Conservation (phyloP, 2,888 invertebrate species). For the Apomyelois bistriatella region DNA sequence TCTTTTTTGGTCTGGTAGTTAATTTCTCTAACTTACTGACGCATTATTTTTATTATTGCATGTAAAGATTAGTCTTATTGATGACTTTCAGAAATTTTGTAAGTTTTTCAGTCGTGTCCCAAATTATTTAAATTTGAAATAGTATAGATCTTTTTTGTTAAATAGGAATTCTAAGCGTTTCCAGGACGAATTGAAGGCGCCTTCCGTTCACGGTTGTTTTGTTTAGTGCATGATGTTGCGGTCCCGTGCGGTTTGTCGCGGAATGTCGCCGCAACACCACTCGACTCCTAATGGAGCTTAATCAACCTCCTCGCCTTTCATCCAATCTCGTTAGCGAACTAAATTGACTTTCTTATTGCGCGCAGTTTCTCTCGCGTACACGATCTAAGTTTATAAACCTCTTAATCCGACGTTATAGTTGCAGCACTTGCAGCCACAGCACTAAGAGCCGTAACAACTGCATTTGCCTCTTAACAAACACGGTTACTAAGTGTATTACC, state of each 20-base stretch:
- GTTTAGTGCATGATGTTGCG: constrained; percentile 45
- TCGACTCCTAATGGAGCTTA: constrained; percentile 57
- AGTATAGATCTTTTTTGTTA: background rate
- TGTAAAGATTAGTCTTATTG: too few species aligned
- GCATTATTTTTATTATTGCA: too few species aligned
- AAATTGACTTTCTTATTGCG: constrained; percentile 66
- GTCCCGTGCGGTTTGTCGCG: constrained; percentile 43
- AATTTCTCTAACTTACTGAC: too few species aligned
- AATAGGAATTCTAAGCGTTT: background rate
- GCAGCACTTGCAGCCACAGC: constrained; percentile 35
- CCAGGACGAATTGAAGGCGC: constrained; percentile 18
- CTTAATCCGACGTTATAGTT: constrained; percentile 50
- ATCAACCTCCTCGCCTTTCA: constrained; percentile 61
- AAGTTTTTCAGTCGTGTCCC: background rate
- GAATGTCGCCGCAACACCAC: constrained; percentile 50
- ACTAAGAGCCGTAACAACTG: constrained; percentile 60
- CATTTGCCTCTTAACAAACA: constrained; percentile 60
- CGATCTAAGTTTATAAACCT: constrained; percentile 55
- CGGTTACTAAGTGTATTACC: constrained; percentile 57
- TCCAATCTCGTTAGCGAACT: constrained; percentile 65
- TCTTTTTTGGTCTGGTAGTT: too few species aligned
- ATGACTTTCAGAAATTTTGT: too few species aligned
- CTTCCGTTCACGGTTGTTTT: constrained; percentile 18
- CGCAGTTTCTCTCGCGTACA: constrained; percentile 44
- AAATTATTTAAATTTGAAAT: too few species aligned